Conservation (phyloP, 2,888 invertebrate species). For the Cotesia congregata region DNA sequence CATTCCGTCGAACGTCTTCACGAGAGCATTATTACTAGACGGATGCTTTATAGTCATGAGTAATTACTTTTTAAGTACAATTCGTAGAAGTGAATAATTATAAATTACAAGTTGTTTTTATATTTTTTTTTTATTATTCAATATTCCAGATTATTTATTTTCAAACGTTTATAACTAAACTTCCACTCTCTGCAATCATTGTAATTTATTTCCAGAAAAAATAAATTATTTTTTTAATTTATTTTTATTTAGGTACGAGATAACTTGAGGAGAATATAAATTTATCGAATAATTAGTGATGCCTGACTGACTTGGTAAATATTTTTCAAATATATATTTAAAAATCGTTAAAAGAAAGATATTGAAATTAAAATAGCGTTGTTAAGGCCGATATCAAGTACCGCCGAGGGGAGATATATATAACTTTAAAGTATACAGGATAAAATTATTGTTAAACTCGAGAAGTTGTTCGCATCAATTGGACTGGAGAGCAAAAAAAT, state of each 20-base stretch:
- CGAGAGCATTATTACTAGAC: neutral
- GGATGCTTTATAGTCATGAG: neutral
- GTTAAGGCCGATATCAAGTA: neutral
- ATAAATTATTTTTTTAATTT: neutral
- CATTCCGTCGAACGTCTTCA: constrained; percentile 13
- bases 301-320: neutral
- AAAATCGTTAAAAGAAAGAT: neutral
- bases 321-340: neutral
- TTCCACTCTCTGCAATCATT: too few relatives aligned
- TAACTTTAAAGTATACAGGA: neutral
- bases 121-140: neutral
- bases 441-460: neutral
- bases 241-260: neutral
- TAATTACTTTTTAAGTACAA: constrained; percentile 4
- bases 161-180: neutral
- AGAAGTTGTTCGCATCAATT: neutral
- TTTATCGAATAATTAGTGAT: neutral
- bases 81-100: neutral
- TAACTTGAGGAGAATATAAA: neutral
- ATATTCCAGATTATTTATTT: neutral
- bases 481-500: neutral
- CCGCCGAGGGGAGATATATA: neutral
- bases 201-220: neutral
- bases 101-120: neutral
- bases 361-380: neutral